Evolutionary conservation across 1,140 invertebrate species (phyloP).

Genomic region (Platyscapa corneri): DNA sequence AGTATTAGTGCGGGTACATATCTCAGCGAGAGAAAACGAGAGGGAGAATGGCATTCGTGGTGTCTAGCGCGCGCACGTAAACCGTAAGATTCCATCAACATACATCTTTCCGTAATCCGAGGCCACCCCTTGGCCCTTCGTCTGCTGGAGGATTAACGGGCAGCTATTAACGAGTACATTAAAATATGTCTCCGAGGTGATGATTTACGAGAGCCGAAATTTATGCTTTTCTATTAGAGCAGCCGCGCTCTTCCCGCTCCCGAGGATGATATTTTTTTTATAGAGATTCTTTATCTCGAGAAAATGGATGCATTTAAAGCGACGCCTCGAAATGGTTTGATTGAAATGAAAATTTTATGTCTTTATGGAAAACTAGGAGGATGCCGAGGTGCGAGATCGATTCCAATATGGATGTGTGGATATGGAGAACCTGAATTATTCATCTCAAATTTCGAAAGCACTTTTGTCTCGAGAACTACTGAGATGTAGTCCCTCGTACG

Average conservation of each 20-base stretch:
- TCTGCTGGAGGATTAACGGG: slow-evolving; percentile 38
- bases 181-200: slow-evolving; percentile 40
- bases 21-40: not conserved
- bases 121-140: slow-evolving; percentile 26
- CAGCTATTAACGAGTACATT: slow-evolving; percentile 51
- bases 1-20: slow-evolving; percentile 29
- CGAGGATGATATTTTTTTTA: slow-evolving; percentile 12
- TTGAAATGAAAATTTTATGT: not conserved
- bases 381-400: not conserved
- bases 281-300: not conserved
- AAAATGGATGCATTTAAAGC: not conserved
- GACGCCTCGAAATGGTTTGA: not conserved
- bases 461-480: not conserved
- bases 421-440: not conserved
- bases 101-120: slow-evolving; percentile 51
- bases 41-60: not conserved
- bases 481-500: not conserved
- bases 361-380: not conserved
- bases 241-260: not conserved
- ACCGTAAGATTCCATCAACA: slow-evolving; percentile 49
- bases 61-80: slow-evolving; percentile 27
- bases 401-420: not conserved
- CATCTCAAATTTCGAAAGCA: not conserved
- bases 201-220: slow-evolving; percentile 31
- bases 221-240: slow-evolving; percentile 29